Percentiles rank a stretch among this genome's conserved stretches.
phyloP scores from a whole-genome alignment of 2,797 vertebrate genomes.

The Valencia hispanica region DNA sequence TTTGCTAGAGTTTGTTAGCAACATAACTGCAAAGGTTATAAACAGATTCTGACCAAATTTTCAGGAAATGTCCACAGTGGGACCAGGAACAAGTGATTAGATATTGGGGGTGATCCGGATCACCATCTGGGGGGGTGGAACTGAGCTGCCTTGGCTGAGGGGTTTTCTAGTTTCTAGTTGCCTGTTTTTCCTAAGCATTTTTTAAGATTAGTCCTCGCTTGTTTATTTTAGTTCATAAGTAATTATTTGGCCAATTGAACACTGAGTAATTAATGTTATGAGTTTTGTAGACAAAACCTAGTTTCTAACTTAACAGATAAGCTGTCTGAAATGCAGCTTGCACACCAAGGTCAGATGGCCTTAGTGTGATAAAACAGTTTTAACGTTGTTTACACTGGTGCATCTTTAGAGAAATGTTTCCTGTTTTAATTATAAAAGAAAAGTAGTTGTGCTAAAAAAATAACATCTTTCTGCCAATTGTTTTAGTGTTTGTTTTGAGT shows the following conservation, averaged over 20 bases:
- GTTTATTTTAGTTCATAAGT: background rate
- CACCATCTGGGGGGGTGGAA: no score
- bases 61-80: no score
- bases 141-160: no score
- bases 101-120: no score
- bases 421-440: background rate
- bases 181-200: background rate
- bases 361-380: slow-evolving; percentile 13
- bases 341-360: slow-evolving; percentile 29
- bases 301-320: slow-evolving; percentile 5
- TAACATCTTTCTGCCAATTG: background rate
- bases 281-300: background rate
- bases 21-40: no score
- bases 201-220: background rate
- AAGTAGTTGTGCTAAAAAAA: background rate
- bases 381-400: background rate
- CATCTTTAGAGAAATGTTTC: slow-evolving; percentile 11
- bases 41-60: no score
- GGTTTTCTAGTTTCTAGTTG: background rate
- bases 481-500: slow-evolving; percentile 2
- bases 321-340: slow-evolving; percentile 20
- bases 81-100: no score
- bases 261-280: background rate
- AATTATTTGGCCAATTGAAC: background rate
- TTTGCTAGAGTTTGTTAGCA: no score